Percentiles rank a stretch among this genome's conserved stretches.
These are phyloP conservation scores for Cantharis lateralis DNA, from an alignment of 2,888 invertebrate species.

Conservation along the genomic window DNA sequence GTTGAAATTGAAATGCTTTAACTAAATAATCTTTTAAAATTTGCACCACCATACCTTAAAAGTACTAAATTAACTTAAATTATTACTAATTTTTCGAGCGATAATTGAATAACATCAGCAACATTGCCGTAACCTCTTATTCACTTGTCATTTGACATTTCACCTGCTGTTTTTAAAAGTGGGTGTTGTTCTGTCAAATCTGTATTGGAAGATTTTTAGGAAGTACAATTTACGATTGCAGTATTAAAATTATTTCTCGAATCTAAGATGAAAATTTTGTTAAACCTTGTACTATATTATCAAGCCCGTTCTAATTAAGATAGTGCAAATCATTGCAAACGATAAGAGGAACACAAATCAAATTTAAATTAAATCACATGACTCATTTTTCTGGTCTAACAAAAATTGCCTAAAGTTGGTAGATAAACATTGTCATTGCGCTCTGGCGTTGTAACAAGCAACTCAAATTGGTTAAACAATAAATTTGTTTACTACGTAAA, in stretches of 20 bases:
- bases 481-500: neutral
- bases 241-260: neutral
- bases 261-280: neutral
- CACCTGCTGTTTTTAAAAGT: constrained; percentile 4
- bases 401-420: constrained; percentile 6
- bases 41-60: neutral
- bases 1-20: neutral
- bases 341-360: neutral
- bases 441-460: constrained; percentile 4
- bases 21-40: neutral
- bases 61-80: neutral
- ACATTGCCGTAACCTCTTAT: constrained; percentile 12
- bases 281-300: neutral
- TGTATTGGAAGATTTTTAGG: neutral
- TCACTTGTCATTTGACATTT: constrained; percentile 16
- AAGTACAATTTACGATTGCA: neutral
- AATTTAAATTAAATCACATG: neutral
- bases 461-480: neutral
- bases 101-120: neutral
- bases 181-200: neutral
- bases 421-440: constrained; percentile 5
- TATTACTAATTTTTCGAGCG: neutral
- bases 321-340: neutral
- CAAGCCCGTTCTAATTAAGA: neutral
- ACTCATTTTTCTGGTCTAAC: neutral